Conservation (phyloP, 1,140 invertebrate genomes). For the Formica exsecta region DNA sequence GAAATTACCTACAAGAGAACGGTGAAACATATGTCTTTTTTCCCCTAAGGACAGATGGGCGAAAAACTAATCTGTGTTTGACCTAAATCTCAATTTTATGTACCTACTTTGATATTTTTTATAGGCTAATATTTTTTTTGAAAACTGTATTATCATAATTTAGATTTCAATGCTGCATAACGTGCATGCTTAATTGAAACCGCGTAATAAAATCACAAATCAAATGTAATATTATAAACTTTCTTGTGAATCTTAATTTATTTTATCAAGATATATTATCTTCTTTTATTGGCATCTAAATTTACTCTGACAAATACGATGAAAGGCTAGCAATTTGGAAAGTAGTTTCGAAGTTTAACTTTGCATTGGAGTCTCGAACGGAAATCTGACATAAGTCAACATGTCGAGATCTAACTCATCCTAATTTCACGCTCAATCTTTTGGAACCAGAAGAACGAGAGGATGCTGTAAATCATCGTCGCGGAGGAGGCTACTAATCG, state of each 20-base stretch:
- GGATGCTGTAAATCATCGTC: slow-evolving; percentile 63
- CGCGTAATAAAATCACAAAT: neutral
- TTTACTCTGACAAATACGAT: neutral
- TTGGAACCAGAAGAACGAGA: slow-evolving; percentile 21
- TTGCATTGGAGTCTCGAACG: neutral
- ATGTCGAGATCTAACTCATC: neutral
- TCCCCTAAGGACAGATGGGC: slow-evolving; percentile 38
- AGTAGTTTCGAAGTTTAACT: neutral
- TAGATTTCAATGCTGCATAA: neutral
- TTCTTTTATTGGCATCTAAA: neutral
- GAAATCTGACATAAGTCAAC: slow-evolving; percentile 21
- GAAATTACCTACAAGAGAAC: slow-evolving; percentile 52
- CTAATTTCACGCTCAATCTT: slow-evolving; percentile 10
- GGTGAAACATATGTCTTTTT: slow-evolving; percentile 58
- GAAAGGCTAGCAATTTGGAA: neutral
- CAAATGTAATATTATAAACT: neutral
- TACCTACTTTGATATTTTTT: slow-evolving; percentile 28
- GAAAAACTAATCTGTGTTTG: slow-evolving; percentile 21
- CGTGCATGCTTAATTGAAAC: too few relatives aligned
- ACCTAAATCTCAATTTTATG: slow-evolving; percentile 33
- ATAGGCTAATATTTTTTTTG: neutral
- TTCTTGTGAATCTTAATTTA: neutral
- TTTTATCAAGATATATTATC: neutral
- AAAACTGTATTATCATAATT: neutral
- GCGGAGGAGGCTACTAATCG: slow-evolving; percentile 63